Evolutionary conservation across 2,888 invertebrate species (phyloP), one percentile per base, ranked within the genome.

Genomic region (Drosophila anomelani): DNA sequence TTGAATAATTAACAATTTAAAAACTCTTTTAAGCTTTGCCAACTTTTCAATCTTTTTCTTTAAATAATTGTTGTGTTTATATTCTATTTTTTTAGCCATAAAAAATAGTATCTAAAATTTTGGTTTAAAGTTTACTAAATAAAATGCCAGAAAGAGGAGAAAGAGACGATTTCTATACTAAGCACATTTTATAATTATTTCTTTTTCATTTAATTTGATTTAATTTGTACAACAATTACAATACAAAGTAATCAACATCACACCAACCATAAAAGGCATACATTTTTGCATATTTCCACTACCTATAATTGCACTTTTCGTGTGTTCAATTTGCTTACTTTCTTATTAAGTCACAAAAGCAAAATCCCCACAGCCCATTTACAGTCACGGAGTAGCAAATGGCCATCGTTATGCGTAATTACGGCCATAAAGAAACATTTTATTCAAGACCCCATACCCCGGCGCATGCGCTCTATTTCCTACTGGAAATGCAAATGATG

Each of bases 401-500:
- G 63, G 61, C 72, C 64, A 76, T 78, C 47, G 67, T 71, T 73
- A 57, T 61, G 75, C 62, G 69, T 78, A 85, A 88, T 85, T 85
- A 59, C 75, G 34, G 62, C 61, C 67, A 89, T 89, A 88, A 85
- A 85, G 71, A 83, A 68, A 85, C 86, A 83, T 83, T 89, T 89
- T 77, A 89, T 85, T 85, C 78, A 78, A 73, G 67, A 34, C 74
- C 75, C 73, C 79, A 29, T 17, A n/a, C 73, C 49, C 23, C 47
- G 55, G 66, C 74, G 51, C 59, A 60, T 56, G 71, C 84, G 84
- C 78, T 89, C 85, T 76, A 87, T 79, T 88, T 88, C 89, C 89
- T 87, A 79, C 69, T 86, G 85, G 61, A 78, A 79, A 89, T 81
- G 85, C 88, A 90, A 90, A 88, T 89, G 81, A 71, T 78, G 80